Evolutionary conservation across 2,113 vertebrate genomes (phyloP), one percentile per base, ranked within the genome.

Genomic region (Pangasianodon gigas): DNA sequence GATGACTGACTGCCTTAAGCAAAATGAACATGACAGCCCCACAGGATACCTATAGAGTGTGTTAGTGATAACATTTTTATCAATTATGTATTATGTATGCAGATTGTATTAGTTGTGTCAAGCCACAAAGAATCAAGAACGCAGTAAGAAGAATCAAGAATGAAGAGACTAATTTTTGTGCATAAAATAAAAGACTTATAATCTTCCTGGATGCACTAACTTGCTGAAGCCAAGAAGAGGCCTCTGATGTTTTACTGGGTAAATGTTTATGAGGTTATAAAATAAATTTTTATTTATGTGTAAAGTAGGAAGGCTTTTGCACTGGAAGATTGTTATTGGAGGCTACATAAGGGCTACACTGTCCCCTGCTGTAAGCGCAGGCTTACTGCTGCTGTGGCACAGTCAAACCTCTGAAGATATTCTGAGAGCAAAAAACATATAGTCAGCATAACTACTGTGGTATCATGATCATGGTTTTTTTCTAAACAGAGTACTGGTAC

Each of bases 351-450:
- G 26, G 9, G 44, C 46, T 86, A 48, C 51, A 46, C 75, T 81
- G 87, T 65, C 87, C 75, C 56, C 87, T 65, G 87, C 75, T 65
- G 79, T 32, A 14, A 80, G 13, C 26, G 4, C 46, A 80, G 16
- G 9, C 54, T 51, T 13, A 87, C 18, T 74, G 67, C 44, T 54
- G 65, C 85, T 74, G 48, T 74, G n/a, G 19, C 29, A 67, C 9
- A 71, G 62, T 77, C 74, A 21, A 44, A 52, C 26, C 46, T 79
- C 29, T 60, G 69, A 77, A 32, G 29, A 52, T 54, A 32, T 58
- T 58, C 52, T 41, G 51, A 32, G n/a, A 56, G 51, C 80, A 82
- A 29, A 58, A 37, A 58, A 21, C n/a, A 83, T 41, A 54, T 51
- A 13, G 14, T 54, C 48, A 32, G 29, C 19, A 21, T 84, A 60